A percentile compares a stretch with the other conserved stretches of the same genome.
Evolutionary conservation across 2,888 invertebrate genomes (phyloP).

Genomic region (Panzeria rudis): DNA sequence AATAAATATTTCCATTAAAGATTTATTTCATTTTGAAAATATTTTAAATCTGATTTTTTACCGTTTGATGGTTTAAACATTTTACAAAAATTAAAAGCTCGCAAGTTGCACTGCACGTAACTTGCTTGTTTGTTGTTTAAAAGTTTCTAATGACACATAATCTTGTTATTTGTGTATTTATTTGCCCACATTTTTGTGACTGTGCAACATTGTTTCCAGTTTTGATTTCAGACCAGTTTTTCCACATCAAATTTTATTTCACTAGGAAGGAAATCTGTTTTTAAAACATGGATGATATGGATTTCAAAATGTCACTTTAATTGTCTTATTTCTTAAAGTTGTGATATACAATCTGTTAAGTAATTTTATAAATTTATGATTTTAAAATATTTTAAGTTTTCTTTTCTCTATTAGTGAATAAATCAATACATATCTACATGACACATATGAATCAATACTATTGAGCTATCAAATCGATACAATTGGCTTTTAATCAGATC

Average conservation of each 20-base stretch:
- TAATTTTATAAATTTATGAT: not conserved
- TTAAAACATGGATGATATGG: constrained; percentile 52
- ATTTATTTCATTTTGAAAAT: not conserved
- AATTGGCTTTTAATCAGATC: too few relatives aligned
- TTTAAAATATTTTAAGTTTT: not conserved
- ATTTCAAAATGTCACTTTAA: constrained; percentile 24
- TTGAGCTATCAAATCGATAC: too few relatives aligned
- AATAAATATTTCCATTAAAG: constrained; percentile 45
- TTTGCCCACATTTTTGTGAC: not conserved
- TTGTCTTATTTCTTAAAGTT: not conserved
- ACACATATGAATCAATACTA: too few relatives aligned
- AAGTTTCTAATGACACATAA: not conserved
- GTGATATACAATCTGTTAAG: not conserved
- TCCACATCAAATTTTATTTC: constrained; percentile 57
- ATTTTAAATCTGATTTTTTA: constrained; percentile 8
- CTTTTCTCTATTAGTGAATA: not conserved
- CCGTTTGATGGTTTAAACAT: constrained; percentile 28
- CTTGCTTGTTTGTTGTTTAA: constrained; percentile 2
- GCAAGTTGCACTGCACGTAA: not conserved
- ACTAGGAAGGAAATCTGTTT: constrained; percentile 53
- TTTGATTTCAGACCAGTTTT: constrained; percentile 46
- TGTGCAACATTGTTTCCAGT: constrained; percentile 11
- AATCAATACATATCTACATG: too few relatives aligned
- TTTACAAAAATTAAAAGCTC: constrained; percentile 1
- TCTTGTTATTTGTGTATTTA: not conserved